These are phyloP conservation scores for Ciconia nigra DNA, from an alignment of 2,797 vertebrate species.

Conservation along the genomic window DNA sequence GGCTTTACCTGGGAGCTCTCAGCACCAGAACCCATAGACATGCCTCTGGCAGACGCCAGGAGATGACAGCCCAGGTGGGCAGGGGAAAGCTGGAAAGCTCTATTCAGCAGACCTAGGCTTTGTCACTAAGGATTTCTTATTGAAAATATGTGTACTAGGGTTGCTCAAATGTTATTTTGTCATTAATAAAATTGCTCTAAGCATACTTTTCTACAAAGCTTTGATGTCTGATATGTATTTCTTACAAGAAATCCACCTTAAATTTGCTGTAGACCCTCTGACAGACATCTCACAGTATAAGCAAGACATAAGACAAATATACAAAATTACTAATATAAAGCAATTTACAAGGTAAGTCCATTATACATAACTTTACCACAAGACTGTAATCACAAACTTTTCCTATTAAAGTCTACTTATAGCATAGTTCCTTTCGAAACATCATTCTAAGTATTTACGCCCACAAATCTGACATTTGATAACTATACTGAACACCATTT, in stretches of 20 bases:
- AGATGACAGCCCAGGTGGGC: neutral
- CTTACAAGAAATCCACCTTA: neutral
- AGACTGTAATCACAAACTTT: neutral
- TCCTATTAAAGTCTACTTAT: neutral
- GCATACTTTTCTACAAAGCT: neutral
- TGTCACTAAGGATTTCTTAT: neutral
- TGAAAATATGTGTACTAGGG: accelerated
- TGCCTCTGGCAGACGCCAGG: neutral
- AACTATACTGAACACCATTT: neutral
- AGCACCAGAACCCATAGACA: neutral
- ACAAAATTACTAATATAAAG: neutral
- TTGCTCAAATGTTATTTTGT: neutral
- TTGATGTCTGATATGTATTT: neutral
- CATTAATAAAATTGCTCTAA: neutral
- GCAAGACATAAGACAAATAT: neutral
- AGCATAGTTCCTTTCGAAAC: neutral
- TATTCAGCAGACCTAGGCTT: neutral
- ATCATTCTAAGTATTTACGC: neutral
- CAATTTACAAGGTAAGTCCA: neutral
- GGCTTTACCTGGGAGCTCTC: neutral
- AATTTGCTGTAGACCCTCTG: neutral
- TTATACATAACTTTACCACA: neutral
- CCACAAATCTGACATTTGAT: neutral
- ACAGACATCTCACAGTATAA: neutral
- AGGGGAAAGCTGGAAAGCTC: neutral